Percentiles rank a stretch among this genome's conserved stretches.
Conservation (phyloP, 2,888 invertebrate genomes). For the Malthinus flaveolus region DNA sequence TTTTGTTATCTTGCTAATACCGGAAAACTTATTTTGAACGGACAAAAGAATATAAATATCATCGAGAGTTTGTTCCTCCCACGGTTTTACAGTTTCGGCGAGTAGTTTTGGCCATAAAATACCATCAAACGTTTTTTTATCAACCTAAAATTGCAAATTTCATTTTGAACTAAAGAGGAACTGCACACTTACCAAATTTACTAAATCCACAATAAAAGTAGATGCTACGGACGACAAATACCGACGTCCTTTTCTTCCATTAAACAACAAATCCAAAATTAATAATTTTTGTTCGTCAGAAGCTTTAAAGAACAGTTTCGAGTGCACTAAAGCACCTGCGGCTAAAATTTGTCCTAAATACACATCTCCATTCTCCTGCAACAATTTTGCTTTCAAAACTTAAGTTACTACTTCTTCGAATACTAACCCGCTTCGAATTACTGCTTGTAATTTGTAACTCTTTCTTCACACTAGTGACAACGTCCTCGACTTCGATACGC, state of each 20-base stretch:
- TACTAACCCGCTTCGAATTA: constrained; percentile 69
- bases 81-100: constrained; percentile 63
- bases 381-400: constrained; percentile 29
- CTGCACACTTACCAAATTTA: constrained; percentile 56
- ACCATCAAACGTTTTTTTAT: constrained; percentile 59
- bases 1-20: constrained; percentile 57
- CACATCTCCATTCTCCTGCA: constrained; percentile 75
- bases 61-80: constrained; percentile 68
- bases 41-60: constrained; percentile 64
- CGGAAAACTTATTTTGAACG: constrained; percentile 55
- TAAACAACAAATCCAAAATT: constrained; percentile 55
- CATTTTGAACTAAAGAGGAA: background rate
- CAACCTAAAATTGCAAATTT: constrained; percentile 51
- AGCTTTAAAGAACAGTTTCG: constrained; percentile 60
- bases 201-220: constrained; percentile 64
- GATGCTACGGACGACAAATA: constrained; percentile 65
- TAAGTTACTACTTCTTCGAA: background rate
- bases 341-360: constrained; percentile 71
- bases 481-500: constrained; percentile 56
- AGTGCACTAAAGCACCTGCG: constrained; percentile 71
- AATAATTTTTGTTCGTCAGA: constrained; percentile 57
- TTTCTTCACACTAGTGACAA: constrained; percentile 64
- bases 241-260: constrained; percentile 63
- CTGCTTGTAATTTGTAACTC: constrained; percentile 66
- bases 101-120: constrained; percentile 65